Base-by-base conservation (phyloP, 2,888 invertebrate genomes). In the Hoplodrina ambigua region DNA sequence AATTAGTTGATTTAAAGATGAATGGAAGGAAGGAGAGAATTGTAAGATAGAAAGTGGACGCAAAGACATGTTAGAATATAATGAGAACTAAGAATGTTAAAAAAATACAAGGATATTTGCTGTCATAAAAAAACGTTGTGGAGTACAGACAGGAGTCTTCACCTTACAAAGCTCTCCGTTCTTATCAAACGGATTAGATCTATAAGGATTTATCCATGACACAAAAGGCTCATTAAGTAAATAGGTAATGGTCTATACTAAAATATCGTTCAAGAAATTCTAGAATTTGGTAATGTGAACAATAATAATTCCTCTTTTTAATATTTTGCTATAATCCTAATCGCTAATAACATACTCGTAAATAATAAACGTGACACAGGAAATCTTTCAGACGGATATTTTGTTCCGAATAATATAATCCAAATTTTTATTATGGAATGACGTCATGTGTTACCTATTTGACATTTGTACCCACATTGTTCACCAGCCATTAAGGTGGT, bases 331-430 rank as follows among this genome's bases (percentile, higher is more conserved):
- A 41, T 50, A 20, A 55, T 52, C 6, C 5, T 72, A 50, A 44
- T 52, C 20, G 25, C 6, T 13, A 25, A 11, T 53, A 25, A 49
- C 20, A 54, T n/a, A n/a, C n/a, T n/a, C n/a, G n/a, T 67, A 37
- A 37, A 37, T 37, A 37, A 37, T 37, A 37, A 44, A 52, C 19
- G 59, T 75, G 19, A 20, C 69, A 71, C 75, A 82, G 83, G 83
- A 82, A 80, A 58, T 52, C 13, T 1, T 57, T 55, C 61, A 78
- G 62, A 75, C 75, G 41, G 46, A 17, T 37, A 62, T 58, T 59
- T 54, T 54, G 17, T 55, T 73, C 54, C 13, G 13, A 56, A 76
- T 37, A 64, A 62, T 52, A 62, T 49, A 49, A 63, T n/a, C 33
- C n/a, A 55, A 2, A n/a, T 58, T 61, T 56, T 49, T 5, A 46